A percentile compares a stretch with the other conserved stretches of the same genome.
phyloP scores from a whole-genome alignment of 2,797 vertebrate species.

The Chrysocyon brachyurus region DNA sequence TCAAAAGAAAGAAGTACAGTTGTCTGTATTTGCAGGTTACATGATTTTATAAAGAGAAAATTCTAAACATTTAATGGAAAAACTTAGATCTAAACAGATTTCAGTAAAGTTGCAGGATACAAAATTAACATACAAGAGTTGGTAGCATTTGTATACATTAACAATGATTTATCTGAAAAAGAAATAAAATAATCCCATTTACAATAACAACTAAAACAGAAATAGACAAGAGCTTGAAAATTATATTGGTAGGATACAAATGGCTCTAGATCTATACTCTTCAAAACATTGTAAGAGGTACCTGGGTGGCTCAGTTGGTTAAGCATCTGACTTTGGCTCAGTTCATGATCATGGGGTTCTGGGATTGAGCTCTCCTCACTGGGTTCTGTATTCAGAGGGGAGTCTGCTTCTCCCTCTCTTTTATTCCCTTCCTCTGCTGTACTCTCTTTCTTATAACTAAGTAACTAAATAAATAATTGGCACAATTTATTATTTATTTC shows the following conservation, averaged over 20 bases:
- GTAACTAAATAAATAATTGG: conserved; percentile 89
- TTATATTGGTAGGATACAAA: conserved; percentile 95
- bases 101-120: background rate
- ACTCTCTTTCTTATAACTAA: no score
- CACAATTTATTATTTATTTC: conserved; percentile 92
- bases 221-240: conserved; percentile 89
- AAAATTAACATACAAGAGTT: background rate
- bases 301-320: no score
- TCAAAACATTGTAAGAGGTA: conserved; percentile 92
- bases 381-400: no score
- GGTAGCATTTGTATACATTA: background rate
- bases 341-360: no score
- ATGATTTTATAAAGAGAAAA: background rate
- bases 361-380: no score
- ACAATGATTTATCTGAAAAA: background rate
- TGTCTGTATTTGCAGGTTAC: background rate
- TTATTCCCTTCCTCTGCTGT: no score
- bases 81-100: background rate
- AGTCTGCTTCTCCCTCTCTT: no score
- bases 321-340: no score
- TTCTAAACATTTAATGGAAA: background rate
- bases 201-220: conserved; percentile 74
- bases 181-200: background rate
- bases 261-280: conserved; percentile 95
- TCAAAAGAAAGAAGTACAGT: background rate